Evolutionary conservation across 2,888 invertebrate species (phyloP), one percentile per base, ranked within the genome.

Genomic region (Eupithecia subfuscata): DNA sequence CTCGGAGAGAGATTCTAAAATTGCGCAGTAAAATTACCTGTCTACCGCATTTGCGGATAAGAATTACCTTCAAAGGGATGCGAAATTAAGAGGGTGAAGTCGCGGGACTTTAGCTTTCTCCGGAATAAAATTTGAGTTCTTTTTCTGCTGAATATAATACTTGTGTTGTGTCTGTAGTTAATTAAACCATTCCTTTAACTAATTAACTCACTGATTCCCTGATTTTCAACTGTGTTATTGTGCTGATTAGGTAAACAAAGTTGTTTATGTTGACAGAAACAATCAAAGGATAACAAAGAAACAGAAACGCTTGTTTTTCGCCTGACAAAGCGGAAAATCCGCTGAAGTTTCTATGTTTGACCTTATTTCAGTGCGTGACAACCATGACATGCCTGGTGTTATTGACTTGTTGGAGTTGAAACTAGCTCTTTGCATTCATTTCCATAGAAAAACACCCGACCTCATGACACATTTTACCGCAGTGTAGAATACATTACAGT

Each of bases 401-500:
- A 63, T 63, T 16, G 63, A 16, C 60, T 25, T 25, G 60, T 30
- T 30, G 34, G 30, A 64, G 30, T 64, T 64, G 30, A 64, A 34
- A 34, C 64, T 64, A 30, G 64, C 64, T 34, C 64, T 34, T 64
- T 18, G 64, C 30, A 34, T 64, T 64, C 64, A 52, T 71, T 40
- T 74, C 48, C 25, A 25, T 45, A 64, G 63, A 69, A 70, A 25
- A 60, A 40, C 52, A 16, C 11, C n/a, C 72, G 75, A 73, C 73
- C 70, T 76, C 70, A 37, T 73, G 73, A 73, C 75, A 73, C 73
- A 73, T 60, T 67, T 70, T 43, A 45, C 75, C 70, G 65, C 65
- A 70, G 65, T n/a, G 60, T 40, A 43, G 30, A 30, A 48, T 65
- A 71, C 65, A 7, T 71, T 48, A 48, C 14, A 63, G 64, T 52